Percentiles rank a stretch among this genome's conserved stretches.
phyloP scores from a whole-genome alignment of 1,140 invertebrate genomes.

The Calliopsis andreniformis region DNA sequence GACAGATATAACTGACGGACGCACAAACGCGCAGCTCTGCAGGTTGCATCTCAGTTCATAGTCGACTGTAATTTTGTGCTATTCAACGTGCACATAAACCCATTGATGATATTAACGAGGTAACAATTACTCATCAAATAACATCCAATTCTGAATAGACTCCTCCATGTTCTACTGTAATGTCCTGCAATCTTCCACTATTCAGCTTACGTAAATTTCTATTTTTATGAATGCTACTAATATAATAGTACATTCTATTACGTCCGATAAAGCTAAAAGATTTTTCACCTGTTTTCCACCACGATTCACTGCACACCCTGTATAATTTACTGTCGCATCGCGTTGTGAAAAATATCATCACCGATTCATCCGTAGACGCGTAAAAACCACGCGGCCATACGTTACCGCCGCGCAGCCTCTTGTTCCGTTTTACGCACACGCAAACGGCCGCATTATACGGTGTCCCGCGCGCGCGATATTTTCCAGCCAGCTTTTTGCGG shows the following conservation, averaged over 20 bases:
- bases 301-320: background rate
- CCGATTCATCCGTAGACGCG: conserved; percentile 63
- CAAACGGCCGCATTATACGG: conserved; percentile 40
- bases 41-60: too few species aligned
- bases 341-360: conserved; percentile 66
- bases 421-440: conserved; percentile 48
- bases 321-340: conserved; percentile 65
- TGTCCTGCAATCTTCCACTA: too few species aligned
- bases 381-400: conserved; percentile 64
- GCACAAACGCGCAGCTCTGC: background rate
- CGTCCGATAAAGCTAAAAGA: too few species aligned
- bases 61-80: too few species aligned
- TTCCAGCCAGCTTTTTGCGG: background rate
- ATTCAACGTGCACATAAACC: too few species aligned
- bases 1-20: background rate
- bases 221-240: too few species aligned
- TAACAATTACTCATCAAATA: too few species aligned
- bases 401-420: conserved; percentile 48
- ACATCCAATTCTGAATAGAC: too few species aligned
- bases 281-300: conserved; percentile 56
- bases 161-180: too few species aligned
- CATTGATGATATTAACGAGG: too few species aligned
- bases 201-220: too few species aligned
- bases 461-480: conserved; percentile 28
- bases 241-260: too few species aligned